These are phyloP conservation scores for Halcyon smyrnensis DNA, from an alignment of 2,797 vertebrate genomes.

Conservation along the genomic window DNA sequence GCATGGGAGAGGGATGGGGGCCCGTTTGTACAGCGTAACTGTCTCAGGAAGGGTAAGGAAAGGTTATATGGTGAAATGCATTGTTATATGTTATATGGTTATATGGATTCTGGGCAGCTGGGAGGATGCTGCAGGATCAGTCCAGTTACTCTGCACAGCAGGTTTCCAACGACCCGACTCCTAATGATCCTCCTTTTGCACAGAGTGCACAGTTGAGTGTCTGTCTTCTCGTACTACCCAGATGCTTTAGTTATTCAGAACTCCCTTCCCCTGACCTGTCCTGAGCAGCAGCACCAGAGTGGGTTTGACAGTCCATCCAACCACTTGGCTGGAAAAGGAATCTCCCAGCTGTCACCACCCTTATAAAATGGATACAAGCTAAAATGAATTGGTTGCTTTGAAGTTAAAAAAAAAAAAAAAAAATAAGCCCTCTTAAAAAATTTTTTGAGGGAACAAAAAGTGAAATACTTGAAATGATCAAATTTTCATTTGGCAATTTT, in stretches of 20 bases:
- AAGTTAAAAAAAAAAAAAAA: background rate
- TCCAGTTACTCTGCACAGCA: background rate
- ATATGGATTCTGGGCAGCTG: background rate
- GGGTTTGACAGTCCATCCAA: background rate
- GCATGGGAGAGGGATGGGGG: background rate
- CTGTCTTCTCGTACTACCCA: background rate
- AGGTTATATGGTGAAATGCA: background rate
- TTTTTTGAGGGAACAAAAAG: background rate
- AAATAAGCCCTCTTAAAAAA: background rate
- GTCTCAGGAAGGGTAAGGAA: background rate
- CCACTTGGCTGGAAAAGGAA: background rate
- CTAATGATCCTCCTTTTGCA: background rate
- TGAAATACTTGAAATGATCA: fast-evolving
- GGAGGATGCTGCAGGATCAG: background rate
- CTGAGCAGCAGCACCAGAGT: background rate
- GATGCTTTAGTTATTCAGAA: background rate
- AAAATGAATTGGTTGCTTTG: background rate
- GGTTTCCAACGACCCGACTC: background rate
- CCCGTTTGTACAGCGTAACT: background rate
- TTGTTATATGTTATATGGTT: too few species aligned
- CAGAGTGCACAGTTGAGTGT: background rate
- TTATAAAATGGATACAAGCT: background rate
- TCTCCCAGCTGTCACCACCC: background rate
- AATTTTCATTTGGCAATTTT: background rate
- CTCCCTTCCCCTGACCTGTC: background rate